Evolutionary conservation across 2,113 vertebrate species (phyloP).

Genomic region (Phalacrocorax aristotelis): DNA sequence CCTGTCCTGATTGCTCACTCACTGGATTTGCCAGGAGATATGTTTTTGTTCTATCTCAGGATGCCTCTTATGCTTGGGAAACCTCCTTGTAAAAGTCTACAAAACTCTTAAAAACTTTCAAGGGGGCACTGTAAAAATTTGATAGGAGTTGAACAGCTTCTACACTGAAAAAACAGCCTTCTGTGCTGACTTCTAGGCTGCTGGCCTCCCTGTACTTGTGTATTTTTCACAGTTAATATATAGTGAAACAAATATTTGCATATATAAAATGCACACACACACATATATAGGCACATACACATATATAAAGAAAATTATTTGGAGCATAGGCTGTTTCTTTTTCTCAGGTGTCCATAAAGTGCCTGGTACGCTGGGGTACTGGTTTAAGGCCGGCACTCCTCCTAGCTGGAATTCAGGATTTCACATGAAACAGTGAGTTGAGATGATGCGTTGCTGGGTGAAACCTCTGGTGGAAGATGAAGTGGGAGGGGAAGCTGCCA

Average conservation of each 20-base stretch:
- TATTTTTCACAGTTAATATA: not conserved
- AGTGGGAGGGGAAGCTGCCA: not conserved
- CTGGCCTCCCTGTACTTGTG: not conserved
- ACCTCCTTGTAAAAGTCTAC: not conserved
- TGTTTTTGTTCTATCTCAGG: not conserved
- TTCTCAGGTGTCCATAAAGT: rapidly evolving
- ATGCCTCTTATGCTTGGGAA: not conserved
- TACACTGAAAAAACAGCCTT: not conserved
- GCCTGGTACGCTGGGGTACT: rapidly evolving
- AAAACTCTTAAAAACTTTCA: not conserved
- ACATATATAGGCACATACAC: not conserved
- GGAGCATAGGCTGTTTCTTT: not conserved
- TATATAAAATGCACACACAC: no score
- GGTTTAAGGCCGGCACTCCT: not conserved
- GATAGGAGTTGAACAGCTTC: not conserved
- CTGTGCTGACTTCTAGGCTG: not conserved
- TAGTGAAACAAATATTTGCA: not conserved
- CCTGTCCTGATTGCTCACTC: not conserved
- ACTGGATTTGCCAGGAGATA: not conserved
- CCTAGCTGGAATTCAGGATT: rapidly evolving
- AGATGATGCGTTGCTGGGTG: not conserved
- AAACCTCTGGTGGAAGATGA: no score
- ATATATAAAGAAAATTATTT: rapidly evolving
- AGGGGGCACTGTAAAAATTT: not conserved
- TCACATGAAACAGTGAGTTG: rapidly evolving